Percentiles rank a stretch among this genome's conserved stretches.
Conservation (phyloP, 1,140 invertebrate genomes). For the Halesus radiatus region DNA sequence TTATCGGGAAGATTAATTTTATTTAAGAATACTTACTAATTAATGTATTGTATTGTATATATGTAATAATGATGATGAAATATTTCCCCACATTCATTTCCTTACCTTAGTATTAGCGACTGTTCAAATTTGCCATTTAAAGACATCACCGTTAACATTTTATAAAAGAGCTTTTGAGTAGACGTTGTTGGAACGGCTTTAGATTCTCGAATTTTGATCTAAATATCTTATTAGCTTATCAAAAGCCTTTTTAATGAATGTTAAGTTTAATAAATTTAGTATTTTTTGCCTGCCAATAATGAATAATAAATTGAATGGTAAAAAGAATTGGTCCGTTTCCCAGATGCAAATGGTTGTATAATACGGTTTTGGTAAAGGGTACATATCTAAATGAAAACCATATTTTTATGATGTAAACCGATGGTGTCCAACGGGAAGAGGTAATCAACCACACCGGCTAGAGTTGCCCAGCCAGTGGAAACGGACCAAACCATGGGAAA, state of each 20-base stretch:
- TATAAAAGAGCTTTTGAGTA: slow-evolving; percentile 5
- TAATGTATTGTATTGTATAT: too few relatives aligned
- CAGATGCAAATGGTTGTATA: background rate
- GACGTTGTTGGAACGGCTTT: background rate
- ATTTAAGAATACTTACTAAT: too few relatives aligned
- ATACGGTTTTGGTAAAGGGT: slow-evolving; percentile 8
- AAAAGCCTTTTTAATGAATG: background rate
- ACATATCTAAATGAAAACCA: slow-evolving; percentile 42
- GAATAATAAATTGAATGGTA: background rate
- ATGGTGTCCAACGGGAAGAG: background rate
- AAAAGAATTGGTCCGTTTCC: slow-evolving; percentile 1
- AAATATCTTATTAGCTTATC: slow-evolving; percentile 30
- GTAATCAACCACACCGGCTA: too few relatives aligned
- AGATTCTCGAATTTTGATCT: background rate
- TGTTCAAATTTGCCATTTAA: background rate
- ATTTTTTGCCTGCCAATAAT: slow-evolving; percentile 7
- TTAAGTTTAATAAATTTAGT: background rate
- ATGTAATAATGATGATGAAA: too few relatives aligned
- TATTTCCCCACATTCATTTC: too few relatives aligned
- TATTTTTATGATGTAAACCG: slow-evolving; percentile 36
- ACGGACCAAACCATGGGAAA: background rate
- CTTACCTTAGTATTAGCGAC: background rate
- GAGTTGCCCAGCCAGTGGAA: background rate
- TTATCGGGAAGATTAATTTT: too few relatives aligned
- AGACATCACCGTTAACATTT: background rate